Percentiles rank a stretch among this genome's conserved stretches.
phyloP scores from a whole-genome alignment of 2,113 vertebrate genomes.

The Centrocercus urophasianus region DNA sequence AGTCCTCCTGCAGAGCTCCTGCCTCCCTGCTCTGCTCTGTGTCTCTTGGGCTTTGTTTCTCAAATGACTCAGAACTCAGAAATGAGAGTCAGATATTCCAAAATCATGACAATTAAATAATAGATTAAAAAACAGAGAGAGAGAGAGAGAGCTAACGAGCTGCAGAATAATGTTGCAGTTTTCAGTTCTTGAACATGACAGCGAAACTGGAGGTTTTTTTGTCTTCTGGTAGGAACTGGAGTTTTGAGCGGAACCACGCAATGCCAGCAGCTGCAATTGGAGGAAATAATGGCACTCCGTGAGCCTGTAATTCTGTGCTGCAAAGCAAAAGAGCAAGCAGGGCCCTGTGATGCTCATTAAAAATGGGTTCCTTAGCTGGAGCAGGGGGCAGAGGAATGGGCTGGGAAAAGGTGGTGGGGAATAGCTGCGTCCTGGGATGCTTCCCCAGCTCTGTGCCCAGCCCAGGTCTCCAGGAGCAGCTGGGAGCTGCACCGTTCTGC shows the following conservation, averaged over 20 bases:
- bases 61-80: not conserved
- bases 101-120: not conserved
- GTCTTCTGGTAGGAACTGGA: not conserved
- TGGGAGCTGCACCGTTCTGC: not conserved
- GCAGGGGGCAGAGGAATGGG: not conserved
- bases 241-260: not conserved
- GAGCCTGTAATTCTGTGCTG: not conserved
- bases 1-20: not conserved
- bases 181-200: not conserved
- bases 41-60: not conserved
- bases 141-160: not conserved
- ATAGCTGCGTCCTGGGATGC: not conserved
- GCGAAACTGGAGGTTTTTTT: not conserved
- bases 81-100: not conserved
- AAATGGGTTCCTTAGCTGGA: accelerated
- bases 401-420: not conserved
- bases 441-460: not conserved
- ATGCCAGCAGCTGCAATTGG: not conserved
- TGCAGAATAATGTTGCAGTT: not conserved
- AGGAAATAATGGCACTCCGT: not conserved
- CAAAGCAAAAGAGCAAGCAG: not conserved
- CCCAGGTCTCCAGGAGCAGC: not conserved
- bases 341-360: not conserved
- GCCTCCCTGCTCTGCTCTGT: not conserved
- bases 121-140: too few relatives aligned